Evolutionary conservation across 2,888 invertebrate species (phyloP).

Genomic region (Eupsilia transversa): DNA sequence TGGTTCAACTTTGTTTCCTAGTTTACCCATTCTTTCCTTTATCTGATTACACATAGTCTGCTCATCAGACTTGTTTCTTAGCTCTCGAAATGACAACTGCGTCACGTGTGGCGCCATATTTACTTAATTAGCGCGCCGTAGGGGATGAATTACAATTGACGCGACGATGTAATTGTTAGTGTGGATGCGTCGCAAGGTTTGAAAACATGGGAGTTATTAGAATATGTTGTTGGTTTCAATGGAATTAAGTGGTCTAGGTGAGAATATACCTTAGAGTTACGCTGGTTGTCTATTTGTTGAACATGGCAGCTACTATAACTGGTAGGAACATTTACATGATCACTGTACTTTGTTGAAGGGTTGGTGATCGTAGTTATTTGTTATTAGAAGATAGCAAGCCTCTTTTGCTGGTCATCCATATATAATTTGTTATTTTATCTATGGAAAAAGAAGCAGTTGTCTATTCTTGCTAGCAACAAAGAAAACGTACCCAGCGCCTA

Average conservation of each 20-base stretch:
- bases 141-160: constrained; percentile 61
- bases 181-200: constrained; percentile 13
- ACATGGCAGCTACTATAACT: neutral
- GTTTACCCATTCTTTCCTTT: neutral
- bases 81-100: constrained; percentile 7
- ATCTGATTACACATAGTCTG: neutral
- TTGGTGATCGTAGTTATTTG: neutral
- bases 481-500: too few species aligned
- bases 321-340: neutral
- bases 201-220: constrained; percentile 6
- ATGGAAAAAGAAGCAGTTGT: neutral
- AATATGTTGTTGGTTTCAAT: constrained; percentile 30
- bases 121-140: constrained; percentile 55
- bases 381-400: neutral
- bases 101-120: constrained; percentile 57
- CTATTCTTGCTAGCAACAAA: neutral
- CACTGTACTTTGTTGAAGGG: neutral
- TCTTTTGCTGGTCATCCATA: neutral
- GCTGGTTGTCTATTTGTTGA: neutral
- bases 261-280: neutral
- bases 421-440: neutral
- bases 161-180: constrained; percentile 25
- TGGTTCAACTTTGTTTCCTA: neutral
- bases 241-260: constrained; percentile 8
- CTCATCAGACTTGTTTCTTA: constrained; percentile 1